Conservation (phyloP, 2,888 invertebrate species). For the Zeuzera pyrina region DNA sequence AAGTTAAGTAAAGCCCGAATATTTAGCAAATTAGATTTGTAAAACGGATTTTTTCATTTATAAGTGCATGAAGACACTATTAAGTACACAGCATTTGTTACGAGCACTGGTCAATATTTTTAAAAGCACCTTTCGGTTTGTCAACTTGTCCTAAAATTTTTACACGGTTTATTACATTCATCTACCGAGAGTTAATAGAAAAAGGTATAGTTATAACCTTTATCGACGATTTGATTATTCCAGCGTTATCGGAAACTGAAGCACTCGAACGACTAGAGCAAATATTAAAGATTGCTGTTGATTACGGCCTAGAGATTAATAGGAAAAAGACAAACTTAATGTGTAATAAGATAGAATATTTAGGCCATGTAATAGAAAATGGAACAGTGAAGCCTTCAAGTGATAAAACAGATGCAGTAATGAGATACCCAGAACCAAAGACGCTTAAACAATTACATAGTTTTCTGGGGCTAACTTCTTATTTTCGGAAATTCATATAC, state of each 20-base stretch:
- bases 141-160: constrained; percentile 33
- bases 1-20: constrained; percentile 25
- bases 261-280: constrained; percentile 11
- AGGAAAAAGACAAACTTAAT: constrained; percentile 36
- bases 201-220: constrained; percentile 5
- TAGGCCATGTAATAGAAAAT: constrained; percentile 17
- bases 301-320: constrained; percentile 23
- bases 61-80: constrained; percentile 18
- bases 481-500: constrained; percentile 15
- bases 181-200: constrained; percentile 15
- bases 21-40: constrained; percentile 21
- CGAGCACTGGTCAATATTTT: constrained; percentile 31
- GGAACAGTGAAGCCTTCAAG: constrained; percentile 15
- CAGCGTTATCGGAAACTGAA: constrained; percentile 14
- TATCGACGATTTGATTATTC: constrained; percentile 17
- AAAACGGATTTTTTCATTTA: constrained; percentile 34
- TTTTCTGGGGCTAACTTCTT: constrained; percentile 16
- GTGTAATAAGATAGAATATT: constrained; percentile 18
- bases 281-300: constrained; percentile 17
- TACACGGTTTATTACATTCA: constrained; percentile 19
- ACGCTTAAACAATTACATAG: constrained; percentile 11
- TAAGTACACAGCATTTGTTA: constrained; percentile 38
- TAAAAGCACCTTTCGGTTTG: constrained; percentile 37
- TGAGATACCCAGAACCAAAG: constrained; percentile 11
- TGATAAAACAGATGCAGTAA: too few relatives aligned